Conservation (phyloP, 2,888 invertebrate species). For the Folsomia candida region DNA sequence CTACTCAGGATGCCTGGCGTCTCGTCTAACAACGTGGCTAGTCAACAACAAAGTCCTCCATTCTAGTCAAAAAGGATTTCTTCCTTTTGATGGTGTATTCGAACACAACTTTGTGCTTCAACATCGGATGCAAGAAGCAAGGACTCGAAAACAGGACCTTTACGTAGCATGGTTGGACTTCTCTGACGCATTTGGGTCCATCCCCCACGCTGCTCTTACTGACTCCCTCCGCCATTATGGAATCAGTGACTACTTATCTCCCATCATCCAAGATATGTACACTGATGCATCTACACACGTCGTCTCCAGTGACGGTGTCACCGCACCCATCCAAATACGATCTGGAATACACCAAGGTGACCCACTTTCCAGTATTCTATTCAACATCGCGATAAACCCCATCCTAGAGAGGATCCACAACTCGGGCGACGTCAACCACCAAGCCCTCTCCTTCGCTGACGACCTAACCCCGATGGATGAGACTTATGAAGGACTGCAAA, state of each 20-base stretch:
- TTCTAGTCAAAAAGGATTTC: constrained; percentile 53
- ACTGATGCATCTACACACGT: constrained; percentile 3
- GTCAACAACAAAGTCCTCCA: constrained; percentile 24
- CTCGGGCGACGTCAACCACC: constrained; percentile 18
- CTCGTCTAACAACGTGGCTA: constrained; percentile 46
- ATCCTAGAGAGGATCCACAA: constrained; percentile 21
- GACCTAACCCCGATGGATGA: constrained; percentile 21
- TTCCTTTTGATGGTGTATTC: constrained; percentile 49
- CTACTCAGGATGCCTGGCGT: constrained; percentile 35
- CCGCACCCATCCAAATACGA: constrained; percentile 31
- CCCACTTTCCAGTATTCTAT: constrained; percentile 45
- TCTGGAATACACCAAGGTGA: constrained; percentile 47
- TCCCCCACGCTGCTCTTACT: constrained; percentile 19
- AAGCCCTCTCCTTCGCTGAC: constrained; percentile 46
- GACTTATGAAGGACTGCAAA: not conserved
- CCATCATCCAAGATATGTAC: constrained; percentile 21
- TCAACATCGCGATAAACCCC: constrained; percentile 35
- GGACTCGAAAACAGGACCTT: not conserved
- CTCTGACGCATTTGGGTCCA: constrained; percentile 26
- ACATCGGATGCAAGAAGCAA: constrained; percentile 7
- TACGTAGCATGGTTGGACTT: constrained; percentile 24
- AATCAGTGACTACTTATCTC: constrained; percentile 11
- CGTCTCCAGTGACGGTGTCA: constrained; percentile 13
- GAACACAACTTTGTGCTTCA: constrained; percentile 52
- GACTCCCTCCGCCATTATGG: constrained; percentile 15